Evolutionary conservation across 2,888 invertebrate genomes (phyloP).

Genomic region (Dasysyrphus tricinctus): DNA sequence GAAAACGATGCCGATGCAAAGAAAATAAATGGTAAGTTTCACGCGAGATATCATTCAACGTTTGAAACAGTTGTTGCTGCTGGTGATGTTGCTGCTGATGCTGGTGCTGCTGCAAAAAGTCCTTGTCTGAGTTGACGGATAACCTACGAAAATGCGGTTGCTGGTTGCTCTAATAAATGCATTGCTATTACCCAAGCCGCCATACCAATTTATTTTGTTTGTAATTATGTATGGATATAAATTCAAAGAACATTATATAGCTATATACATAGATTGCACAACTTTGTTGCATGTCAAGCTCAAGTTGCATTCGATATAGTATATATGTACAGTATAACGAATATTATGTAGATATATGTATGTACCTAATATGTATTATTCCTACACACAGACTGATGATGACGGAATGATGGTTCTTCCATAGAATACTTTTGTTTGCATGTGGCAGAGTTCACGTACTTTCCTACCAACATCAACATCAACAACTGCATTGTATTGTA

Average conservation of each 20-base stretch:
- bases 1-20: slow-evolving; percentile 50
- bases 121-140: slow-evolving; percentile 52
- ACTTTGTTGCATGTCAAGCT: slow-evolving; percentile 23
- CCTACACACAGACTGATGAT: not conserved
- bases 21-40: slow-evolving; percentile 63
- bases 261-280: slow-evolving; percentile 4
- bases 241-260: slow-evolving; percentile 31
- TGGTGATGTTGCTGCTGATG: not conserved
- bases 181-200: slow-evolving; percentile 57
- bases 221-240: slow-evolving; percentile 47
- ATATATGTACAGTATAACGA: not conserved
- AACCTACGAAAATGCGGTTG: slow-evolving; percentile 53
- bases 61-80: slow-evolving; percentile 28
- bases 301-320: slow-evolving; percentile 15
- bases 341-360: too few relatives aligned
- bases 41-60: slow-evolving; percentile 61
- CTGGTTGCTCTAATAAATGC: slow-evolving; percentile 54
- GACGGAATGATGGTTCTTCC: not conserved
- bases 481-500: slow-evolving; percentile 14
- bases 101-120: slow-evolving; percentile 24
- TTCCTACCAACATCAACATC: not conserved
- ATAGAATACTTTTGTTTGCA: not conserved
- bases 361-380: too few relatives aligned
- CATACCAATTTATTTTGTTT: slow-evolving; percentile 57
- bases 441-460: slow-evolving; percentile 5